Conservation (phyloP, 1,140 invertebrate genomes). For the Nebria ingens region DNA sequence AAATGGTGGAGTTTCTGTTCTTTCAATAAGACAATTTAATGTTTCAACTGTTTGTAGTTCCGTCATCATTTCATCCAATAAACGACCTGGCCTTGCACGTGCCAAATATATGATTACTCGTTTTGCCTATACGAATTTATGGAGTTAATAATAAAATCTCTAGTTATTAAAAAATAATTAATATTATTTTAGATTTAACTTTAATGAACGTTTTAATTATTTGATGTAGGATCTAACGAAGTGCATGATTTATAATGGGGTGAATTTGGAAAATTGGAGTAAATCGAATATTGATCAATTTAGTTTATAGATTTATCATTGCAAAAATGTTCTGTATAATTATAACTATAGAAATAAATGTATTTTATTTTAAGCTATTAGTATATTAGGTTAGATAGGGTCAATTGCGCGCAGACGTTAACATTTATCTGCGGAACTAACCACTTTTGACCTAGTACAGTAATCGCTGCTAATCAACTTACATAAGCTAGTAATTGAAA, state of each 20-base stretch:
- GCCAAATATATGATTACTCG: constrained; percentile 88
- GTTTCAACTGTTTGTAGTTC: constrained; percentile 95
- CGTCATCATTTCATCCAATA: constrained; percentile 93
- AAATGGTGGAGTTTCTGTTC: constrained; percentile 95
- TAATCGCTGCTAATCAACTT: constrained; percentile 39
- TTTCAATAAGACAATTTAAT: constrained; percentile 85
- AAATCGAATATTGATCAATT: too few relatives aligned
- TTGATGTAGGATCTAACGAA: too few relatives aligned
- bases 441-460: too few relatives aligned
- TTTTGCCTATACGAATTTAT: constrained; percentile 61
- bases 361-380: too few relatives aligned
- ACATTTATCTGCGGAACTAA: too few relatives aligned
- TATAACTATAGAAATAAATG: too few relatives aligned
- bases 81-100: constrained; percentile 74
- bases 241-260: too few relatives aligned
- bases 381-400: too few relatives aligned
- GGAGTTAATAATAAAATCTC: neutral
- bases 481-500: constrained; percentile 82
- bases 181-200: neutral
- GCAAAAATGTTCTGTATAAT: too few relatives aligned
- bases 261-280: too few relatives aligned
- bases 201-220: neutral
- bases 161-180: neutral
- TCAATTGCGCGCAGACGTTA: too few relatives aligned
- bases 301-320: too few relatives aligned